Evolutionary conservation across 2,113 vertebrate species (phyloP).

Genomic region (Cisticola juncidis): DNA sequence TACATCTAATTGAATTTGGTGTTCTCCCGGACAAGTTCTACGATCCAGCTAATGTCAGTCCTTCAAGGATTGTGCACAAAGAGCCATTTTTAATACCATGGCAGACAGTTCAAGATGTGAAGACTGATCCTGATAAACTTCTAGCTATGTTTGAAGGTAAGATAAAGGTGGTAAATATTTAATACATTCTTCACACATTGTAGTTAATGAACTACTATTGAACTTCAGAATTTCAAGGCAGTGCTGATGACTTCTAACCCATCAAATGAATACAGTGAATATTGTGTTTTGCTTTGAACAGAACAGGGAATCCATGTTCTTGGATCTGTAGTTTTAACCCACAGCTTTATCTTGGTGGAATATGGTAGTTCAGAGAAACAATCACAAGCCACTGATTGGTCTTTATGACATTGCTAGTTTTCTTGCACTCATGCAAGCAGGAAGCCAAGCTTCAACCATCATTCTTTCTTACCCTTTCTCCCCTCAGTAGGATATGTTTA

Average conservation of each 20-base stretch:
- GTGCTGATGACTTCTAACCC: neutral
- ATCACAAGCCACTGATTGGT: neutral
- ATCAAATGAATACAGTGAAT: neutral
- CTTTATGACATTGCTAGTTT: neutral
- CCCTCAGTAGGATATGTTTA: neutral
- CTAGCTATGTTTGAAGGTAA: constrained; percentile 88
- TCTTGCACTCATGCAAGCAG: neutral
- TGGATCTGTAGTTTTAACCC: neutral
- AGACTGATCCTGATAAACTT: constrained; percentile 80
- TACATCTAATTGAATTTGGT: constrained; percentile 90
- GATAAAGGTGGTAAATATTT: neutral
- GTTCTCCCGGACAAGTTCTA: constrained; percentile 83
- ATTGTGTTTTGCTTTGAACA: neutral
- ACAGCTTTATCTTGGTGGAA: neutral
- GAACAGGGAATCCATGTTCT: neutral
- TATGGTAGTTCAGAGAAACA: neutral
- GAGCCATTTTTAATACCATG: constrained; percentile 89
- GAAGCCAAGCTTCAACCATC: neutral
- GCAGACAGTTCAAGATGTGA: constrained; percentile 78
- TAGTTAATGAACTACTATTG: neutral
- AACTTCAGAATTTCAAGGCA: neutral
- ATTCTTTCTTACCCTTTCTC: neutral
- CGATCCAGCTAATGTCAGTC: constrained; percentile 83
- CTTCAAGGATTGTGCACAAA: constrained; percentile 84
- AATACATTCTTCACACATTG: neutral